Base-by-base conservation (phyloP, 2,888 invertebrate genomes). In the Thyatira batis region DNA sequence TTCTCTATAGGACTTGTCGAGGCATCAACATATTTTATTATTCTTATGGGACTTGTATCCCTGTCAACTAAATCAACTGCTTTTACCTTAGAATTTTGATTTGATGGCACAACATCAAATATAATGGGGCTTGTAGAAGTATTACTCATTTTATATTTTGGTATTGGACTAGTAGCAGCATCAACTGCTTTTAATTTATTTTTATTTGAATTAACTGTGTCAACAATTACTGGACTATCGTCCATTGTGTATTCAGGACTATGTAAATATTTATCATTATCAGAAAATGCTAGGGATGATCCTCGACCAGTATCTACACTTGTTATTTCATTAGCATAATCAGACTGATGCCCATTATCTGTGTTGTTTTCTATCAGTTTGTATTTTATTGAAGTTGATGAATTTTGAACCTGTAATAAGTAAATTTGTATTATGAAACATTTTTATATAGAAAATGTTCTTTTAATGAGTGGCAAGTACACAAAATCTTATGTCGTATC, bases 271-370 rank as follows among this genome's bases (percentile, higher is more conserved):
- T 85, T 88, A 45, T 88, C 87, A 33, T 69, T 80, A 63, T 88
- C 86, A 10, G 87, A 89, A 61, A 73, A 81, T 28, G 80, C 83
- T 20, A 86, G 69, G 5, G 91, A 92, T 20, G 92, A 91, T 9
- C 89, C 91, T 46, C 85, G 66, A 1, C 92, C 91, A 1, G 89
- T 88, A 60, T 92, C 92, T 51, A 83, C 69, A 65, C 87, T 89
- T 4, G 75, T 69, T 21, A 69, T 58, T 63, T 82, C 85, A 69
- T 76, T 72, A 53, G 70, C 72, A 45, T 57, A 70, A 63, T 76
- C 72, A 20, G 71, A 73, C 53, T 71, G 71, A 13, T 55, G 54
- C 48, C 66, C 68, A 51, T 57, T 63, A 30, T 69, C 59, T 52
- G 57, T 51, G 10, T 27, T 10, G 20, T 48, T 48, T 10, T 27